These are phyloP conservation scores for Aporophyla lueneburgensis DNA, from an alignment of 2,888 invertebrate genomes.

Conservation along the genomic window DNA sequence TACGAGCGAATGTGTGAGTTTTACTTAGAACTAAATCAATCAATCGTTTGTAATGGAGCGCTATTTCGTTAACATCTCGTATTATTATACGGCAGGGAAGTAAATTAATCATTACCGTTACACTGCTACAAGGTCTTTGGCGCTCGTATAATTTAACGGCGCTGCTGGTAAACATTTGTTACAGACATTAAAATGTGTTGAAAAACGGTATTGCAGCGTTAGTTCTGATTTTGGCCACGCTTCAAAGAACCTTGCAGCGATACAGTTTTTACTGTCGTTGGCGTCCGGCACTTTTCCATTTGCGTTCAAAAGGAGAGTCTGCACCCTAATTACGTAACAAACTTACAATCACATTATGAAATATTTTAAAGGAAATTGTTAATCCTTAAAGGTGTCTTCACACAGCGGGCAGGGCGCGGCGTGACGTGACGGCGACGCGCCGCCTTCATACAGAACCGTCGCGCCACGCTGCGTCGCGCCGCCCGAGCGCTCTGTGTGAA, in stretches of 20 bases:
- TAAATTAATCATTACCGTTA: neutral
- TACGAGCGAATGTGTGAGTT: neutral
- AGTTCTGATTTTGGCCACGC: neutral
- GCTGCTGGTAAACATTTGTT: neutral
- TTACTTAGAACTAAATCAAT: conserved; percentile 23
- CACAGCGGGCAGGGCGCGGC: too few species aligned
- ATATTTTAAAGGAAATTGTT: neutral
- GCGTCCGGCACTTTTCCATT: neutral
- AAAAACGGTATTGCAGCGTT: neutral
- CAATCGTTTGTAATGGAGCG: conserved; percentile 19
- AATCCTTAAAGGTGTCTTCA: too few species aligned
- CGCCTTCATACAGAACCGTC: too few species aligned
- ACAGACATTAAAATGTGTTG: neutral
- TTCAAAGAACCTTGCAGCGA: neutral
- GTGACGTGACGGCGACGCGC: too few species aligned
- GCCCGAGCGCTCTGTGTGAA: too few species aligned
- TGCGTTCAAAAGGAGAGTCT: neutral
- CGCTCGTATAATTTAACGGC: neutral
- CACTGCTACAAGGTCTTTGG: neutral
- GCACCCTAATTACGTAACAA: neutral
- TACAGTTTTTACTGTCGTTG: neutral
- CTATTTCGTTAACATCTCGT: neutral
- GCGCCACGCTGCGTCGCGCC: too few species aligned
- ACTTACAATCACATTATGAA: neutral
- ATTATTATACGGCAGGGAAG: neutral